Conservation (phyloP, 2,888 invertebrate species). For the Ectemnius lituratus region DNA sequence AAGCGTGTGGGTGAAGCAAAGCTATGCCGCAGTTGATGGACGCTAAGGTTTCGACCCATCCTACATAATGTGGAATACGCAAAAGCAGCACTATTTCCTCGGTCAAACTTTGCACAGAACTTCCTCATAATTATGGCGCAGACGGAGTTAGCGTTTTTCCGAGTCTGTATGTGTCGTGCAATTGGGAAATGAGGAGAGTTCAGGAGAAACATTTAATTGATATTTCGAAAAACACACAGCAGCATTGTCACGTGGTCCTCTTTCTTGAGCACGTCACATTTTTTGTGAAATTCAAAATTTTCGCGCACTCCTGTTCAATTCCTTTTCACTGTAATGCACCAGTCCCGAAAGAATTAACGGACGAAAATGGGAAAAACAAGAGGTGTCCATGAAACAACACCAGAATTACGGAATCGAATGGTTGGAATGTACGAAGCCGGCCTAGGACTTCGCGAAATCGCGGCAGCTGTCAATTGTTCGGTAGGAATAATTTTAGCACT, state of each 20-base stretch:
- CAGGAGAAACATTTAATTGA: conserved; percentile 24
- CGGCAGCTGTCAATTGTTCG: conserved; percentile 75
- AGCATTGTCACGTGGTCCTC: conserved; percentile 66
- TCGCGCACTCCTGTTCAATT: neutral
- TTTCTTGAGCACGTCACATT: conserved; percentile 58
- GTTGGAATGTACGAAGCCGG: conserved; percentile 77
- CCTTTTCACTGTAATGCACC: neutral
- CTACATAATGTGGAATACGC: conserved; percentile 53
- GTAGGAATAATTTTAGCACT: conserved; percentile 52
- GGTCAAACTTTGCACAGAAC: too few species aligned
- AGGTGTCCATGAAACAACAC: conserved; percentile 76
- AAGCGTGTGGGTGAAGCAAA: conserved; percentile 31
- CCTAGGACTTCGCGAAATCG: conserved; percentile 73
- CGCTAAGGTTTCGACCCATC: conserved; percentile 40
- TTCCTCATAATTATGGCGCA: too few species aligned
- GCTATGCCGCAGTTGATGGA: conserved; percentile 47
- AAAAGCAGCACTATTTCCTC: conserved; percentile 13
- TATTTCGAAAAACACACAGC: conserved; percentile 48
- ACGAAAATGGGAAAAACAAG: conserved; percentile 74
- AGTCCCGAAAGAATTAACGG: neutral
- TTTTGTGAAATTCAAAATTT: conserved; percentile 63
- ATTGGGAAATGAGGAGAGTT: too few species aligned
- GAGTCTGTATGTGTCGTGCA: too few species aligned
- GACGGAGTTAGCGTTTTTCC: too few species aligned
- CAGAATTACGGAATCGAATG: conserved; percentile 75